These are phyloP conservation scores for Ancistrus triradiatus DNA, from an alignment of 2,113 vertebrate genomes.

Conservation along the genomic window DNA sequence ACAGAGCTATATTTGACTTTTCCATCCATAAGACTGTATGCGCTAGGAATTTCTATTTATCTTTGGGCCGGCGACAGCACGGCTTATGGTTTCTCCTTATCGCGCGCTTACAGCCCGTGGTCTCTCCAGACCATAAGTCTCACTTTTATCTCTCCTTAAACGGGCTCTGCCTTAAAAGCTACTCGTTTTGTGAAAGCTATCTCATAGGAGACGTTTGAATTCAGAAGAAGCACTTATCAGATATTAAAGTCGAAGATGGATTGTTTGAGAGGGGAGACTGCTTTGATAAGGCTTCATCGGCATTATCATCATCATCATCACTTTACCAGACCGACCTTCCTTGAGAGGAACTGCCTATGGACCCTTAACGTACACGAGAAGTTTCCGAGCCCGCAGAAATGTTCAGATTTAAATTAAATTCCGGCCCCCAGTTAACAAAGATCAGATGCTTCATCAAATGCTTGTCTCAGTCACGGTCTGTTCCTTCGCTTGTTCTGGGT, in stretches of 20 bases:
- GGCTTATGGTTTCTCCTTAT: slow-evolving; percentile 4
- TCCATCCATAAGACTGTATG: no score
- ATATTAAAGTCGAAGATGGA: slow-evolving; percentile 23
- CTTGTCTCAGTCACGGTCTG: not conserved
- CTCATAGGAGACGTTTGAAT: not conserved
- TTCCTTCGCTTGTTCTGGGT: not conserved
- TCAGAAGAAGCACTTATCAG: slow-evolving; percentile 24
- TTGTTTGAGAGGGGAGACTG: slow-evolving; percentile 51
- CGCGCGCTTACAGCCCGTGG: not conserved
- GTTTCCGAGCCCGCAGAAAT: not conserved
- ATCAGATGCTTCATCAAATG: not conserved
- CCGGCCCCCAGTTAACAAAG: not conserved
- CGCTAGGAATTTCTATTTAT: not conserved
- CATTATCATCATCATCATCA: slow-evolving; percentile 31
- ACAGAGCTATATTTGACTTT: no score
- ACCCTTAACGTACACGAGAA: no score
- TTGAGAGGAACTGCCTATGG: no score
- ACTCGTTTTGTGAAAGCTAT: slow-evolving; percentile 10
- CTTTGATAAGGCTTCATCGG: slow-evolving; percentile 39
- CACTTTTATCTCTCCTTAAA: not conserved
- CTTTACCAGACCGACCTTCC: no score
- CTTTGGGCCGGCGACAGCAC: not conserved
- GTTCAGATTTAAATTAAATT: not conserved
- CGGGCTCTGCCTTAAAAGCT: slow-evolving; percentile 11
- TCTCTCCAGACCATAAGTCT: not conserved